A percentile compares a stretch with the other conserved stretches of the same genome.
Conservation (phyloP, 1,140 invertebrate genomes). For the Ceratitis capitata region DNA sequence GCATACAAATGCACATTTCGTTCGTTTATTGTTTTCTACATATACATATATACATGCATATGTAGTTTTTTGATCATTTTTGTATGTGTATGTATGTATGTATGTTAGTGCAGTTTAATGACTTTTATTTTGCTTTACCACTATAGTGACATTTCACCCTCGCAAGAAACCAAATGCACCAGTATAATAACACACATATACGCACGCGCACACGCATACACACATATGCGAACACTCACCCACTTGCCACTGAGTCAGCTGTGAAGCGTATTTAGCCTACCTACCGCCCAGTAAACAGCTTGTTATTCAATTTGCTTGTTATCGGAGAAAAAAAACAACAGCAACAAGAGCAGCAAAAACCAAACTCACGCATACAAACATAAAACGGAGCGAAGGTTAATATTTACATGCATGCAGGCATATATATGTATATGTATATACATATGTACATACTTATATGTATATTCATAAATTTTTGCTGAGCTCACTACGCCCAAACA, state of each 20-base stretch:
- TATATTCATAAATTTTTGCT: background rate
- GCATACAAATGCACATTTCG: background rate
- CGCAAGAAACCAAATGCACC: too few relatives aligned
- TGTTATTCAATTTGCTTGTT: background rate
- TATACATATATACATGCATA: background rate
- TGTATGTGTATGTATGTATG: background rate
- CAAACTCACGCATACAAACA: background rate
- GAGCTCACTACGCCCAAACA: background rate
- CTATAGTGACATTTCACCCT: background rate
- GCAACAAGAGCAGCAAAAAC: background rate
- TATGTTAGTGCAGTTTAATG: background rate
- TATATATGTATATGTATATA: background rate
- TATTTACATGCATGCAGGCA: background rate
- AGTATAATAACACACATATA: background rate
- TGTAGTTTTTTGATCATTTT: background rate
- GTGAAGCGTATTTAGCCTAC: background rate
- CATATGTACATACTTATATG: background rate
- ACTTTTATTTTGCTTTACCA: slow-evolving; percentile 17
- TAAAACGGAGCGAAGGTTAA: too few relatives aligned
- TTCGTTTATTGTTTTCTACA: background rate
- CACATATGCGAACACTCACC: background rate
- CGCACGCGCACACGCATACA: background rate
- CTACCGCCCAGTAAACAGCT: background rate
- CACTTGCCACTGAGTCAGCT: background rate
- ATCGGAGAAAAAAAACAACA: background rate